Base-by-base conservation (phyloP, 1,140 invertebrate species). In the Drosophila ananassae region DNA sequence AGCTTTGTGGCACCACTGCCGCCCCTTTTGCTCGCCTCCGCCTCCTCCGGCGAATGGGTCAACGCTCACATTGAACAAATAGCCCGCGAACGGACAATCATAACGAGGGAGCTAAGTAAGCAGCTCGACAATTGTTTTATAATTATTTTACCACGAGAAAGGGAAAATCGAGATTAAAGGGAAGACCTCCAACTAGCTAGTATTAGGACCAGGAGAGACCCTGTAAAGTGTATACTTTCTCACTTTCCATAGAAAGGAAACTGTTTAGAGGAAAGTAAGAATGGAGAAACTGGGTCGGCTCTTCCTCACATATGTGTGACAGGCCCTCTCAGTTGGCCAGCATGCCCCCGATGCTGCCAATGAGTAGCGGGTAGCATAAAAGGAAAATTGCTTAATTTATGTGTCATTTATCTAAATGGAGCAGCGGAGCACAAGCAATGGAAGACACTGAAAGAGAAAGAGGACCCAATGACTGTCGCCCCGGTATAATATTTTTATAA, bases 371-470 rank as follows among this genome's bases (percentile, higher is more conserved):
- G 64, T 75, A 62, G 68, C 76, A 87, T 87, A 76, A 85, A 85
- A 89, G 82, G 74, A 82, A 85, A 85, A 87, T 85, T 85, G 73
- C 82, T 85, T 85, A 85, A 85, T 85, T 85, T 85, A 85, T 85
- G 82, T 85, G 81, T 87, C 81, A 81, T 80, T 85, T 85, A 84
- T 84, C 81, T 84, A 84, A 84, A 84, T 84, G 81, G 81, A 87
- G 82, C 81, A 84, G 59, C 64, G n/a, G 44, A 60, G 66, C 69
- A 73, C 54, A 25, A 55, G 68, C 67, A 73, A 57, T 63, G 51
- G 17, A 52, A 59, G 41, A 21, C 28, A 73, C 55, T 37, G 54
- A 58, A 13, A 41, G 24, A 13, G 24, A 24, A 17, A 46, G 39
- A 48, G 39, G 50, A 56, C 60, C 71, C 72, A 76, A 53, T 76